Evolutionary conservation across 2,797 vertebrate genomes (phyloP).

Genomic region (Petrocephalus sullivani): DNA sequence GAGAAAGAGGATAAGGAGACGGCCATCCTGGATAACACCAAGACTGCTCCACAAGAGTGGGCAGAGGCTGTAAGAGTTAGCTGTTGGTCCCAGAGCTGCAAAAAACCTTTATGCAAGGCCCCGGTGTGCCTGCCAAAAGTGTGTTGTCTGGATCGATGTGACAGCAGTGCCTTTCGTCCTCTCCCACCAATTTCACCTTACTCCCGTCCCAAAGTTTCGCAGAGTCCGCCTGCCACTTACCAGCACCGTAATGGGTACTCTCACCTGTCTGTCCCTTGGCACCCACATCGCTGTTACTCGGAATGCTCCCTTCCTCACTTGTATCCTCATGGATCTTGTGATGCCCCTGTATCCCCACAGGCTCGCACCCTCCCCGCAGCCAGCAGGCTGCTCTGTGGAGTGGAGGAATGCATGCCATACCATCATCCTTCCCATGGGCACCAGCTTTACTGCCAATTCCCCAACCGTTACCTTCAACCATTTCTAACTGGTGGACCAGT

Average conservation of each 20-base stretch:
- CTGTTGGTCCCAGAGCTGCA: constrained; percentile 33
- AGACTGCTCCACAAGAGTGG: constrained; percentile 30
- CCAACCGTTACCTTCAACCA: constrained; percentile 68
- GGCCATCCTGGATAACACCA: constrained; percentile 74
- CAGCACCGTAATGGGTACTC: constrained; percentile 13
- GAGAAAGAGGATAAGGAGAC: constrained; percentile 68
- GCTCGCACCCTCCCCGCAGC: constrained; percentile 60
- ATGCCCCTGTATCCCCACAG: constrained; percentile 35
- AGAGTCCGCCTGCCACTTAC: constrained; percentile 45
- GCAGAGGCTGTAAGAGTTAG: not conserved
- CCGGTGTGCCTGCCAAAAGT: constrained; percentile 42
- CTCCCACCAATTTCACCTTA: constrained; percentile 42
- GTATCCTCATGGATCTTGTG: constrained; percentile 50
- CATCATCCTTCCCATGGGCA: constrained; percentile 48
- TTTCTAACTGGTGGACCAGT: constrained; percentile 56
- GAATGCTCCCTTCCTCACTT: constrained; percentile 59
- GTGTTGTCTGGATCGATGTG: constrained; percentile 52
- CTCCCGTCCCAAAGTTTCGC: constrained; percentile 18
- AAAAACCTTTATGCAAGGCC: constrained; percentile 46
- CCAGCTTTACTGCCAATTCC: constrained; percentile 43
- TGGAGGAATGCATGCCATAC: constrained; percentile 57
- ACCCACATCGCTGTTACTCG: constrained; percentile 53
- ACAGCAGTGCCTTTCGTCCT: constrained; percentile 38
- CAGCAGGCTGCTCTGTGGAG: constrained; percentile 49
- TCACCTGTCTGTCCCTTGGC: constrained; percentile 16